Base-by-base conservation (phyloP, 2,888 invertebrate genomes). In the Scrobipalpa atriplicella region DNA sequence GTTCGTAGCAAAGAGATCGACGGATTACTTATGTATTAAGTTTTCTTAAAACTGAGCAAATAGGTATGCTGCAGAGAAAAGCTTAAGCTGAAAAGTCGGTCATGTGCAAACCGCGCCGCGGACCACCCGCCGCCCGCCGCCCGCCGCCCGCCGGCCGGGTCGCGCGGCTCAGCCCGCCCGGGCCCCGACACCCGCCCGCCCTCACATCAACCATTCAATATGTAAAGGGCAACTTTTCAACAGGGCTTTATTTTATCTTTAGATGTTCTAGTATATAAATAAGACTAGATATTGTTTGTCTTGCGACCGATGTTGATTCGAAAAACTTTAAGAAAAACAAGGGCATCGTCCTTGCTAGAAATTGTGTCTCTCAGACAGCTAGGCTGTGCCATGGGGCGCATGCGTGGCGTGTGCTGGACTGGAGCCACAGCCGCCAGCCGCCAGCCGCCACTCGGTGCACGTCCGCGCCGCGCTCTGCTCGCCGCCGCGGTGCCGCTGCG, bases 401-500 rank as follows among this genome's bases (percentile, higher is more conserved):
- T 39, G 54, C 60, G 38, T 39, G 60, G 16, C 54, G 7, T 2
- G n/a, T 13, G 58, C 60, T 10, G 60, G 39, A n/a, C 18, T 9
- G 36, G 60, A 7, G 13, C 56, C 29, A 36, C 54, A 58, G 65
- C 21, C 61, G 47, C 19, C 52, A 43, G 64, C 60, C 43, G 65
- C 62, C 56, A 64, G 16, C 43, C 65, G 43, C 43, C 61, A 52
- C n/a, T 41, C 21, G 21, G 47, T n/a, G 63, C 51, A 51, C 54
- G 21, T 11, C 64, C 58, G 67, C 70, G 67, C 66, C 60, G 52
- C 47, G 36, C 52, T 36, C 62, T 8, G n/a, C 36, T 21, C 43
- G 13, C 51, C 61, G 66, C 43, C 61, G 63, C 64, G 43, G 47
- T 36, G 21, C n/a, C 60, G 58, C 41, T 16, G 47, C 41, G 10